A percentile compares a stretch with the other conserved stretches of the same genome.
Conservation (phyloP, 2,888 invertebrate species). For the Theodoxus fluviatilis region DNA sequence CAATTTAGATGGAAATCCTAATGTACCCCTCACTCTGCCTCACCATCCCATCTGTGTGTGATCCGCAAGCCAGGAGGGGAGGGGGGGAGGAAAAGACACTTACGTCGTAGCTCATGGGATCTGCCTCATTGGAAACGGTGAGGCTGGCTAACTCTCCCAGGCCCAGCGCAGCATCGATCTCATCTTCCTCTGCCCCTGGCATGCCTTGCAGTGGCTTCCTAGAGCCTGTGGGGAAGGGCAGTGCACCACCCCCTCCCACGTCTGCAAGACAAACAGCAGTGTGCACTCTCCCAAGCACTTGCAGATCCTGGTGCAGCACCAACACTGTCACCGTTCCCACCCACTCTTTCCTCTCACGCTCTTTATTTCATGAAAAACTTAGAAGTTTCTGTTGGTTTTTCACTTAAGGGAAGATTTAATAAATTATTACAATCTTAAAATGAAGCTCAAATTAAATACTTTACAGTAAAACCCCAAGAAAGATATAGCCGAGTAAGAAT, state of each 20-base stretch:
- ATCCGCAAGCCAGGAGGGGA: no score
- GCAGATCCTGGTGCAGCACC: not conserved
- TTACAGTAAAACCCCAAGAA: no score
- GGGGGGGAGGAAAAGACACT: slow-evolving; percentile 35
- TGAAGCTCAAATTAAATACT: no score
- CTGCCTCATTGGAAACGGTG: slow-evolving; percentile 96
- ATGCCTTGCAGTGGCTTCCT: slow-evolving; percentile 47
- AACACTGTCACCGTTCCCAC: not conserved
- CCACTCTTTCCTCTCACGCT: no score
- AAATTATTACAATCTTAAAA: no score
- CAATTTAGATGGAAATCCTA: not conserved
- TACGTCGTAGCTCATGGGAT: slow-evolving; percentile 73
- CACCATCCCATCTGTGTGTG: no score
- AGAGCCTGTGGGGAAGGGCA: slow-evolving; percentile 42
- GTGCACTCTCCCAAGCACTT: not conserved
- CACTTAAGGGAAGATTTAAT: no score
- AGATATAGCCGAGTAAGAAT: no score
- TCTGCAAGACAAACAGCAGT: slow-evolving; percentile 32
- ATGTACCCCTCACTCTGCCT: not conserved
- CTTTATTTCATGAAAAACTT: no score
- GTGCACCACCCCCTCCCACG: slow-evolving; percentile 45
- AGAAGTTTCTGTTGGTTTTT: no score
- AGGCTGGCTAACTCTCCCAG: slow-evolving; percentile 95
- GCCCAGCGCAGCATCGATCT: slow-evolving; percentile 73
- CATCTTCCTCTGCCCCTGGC: slow-evolving; percentile 51